Base-by-base conservation (phyloP, 2,797 vertebrate species). In the Eulemur coronatus region DNA sequence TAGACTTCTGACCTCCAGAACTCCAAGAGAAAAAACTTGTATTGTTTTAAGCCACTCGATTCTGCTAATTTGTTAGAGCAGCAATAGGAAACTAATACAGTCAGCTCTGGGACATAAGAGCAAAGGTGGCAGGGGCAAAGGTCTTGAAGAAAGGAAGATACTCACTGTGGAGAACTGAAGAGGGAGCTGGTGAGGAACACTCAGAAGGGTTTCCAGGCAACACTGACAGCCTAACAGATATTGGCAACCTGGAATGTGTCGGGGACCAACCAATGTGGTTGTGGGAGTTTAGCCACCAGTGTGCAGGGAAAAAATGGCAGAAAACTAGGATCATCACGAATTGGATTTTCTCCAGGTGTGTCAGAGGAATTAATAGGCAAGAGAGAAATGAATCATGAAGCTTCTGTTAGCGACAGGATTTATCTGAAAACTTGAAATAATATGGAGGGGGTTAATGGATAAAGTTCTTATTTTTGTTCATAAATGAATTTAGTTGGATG, bases 351-450 rank as follows among this genome's bases (percentile, higher is more conserved):
- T 80, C 30, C 46, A 88, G 48, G 46, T 75, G 5, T 94, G 84
- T 61, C 15, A 48, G 52, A 94, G 33, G n/a, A 84, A 65, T 78
- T 70, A 24, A 33, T 17, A 78, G 33, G 26, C 48, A 76, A 86
- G 72, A 28, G 20, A 89, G 55, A 79, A 76, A 35, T 57, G 43
- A 6, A 43, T 38, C 5, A 26, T 63, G 20, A 4, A 33, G 43
- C 76, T 80, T 93, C 46, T 82, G 43, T n/a, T 84, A 59, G 35
- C 43, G 48, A 33, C 7, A 88, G 69, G 17, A 38, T 76, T 96
- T 82, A n/a, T 63, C 43, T 72, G 70, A 87, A 84, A 82, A 69
- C 67, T 75, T 65, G 78, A 67, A 86, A 75, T 90, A 75, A 90
- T 59, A 41, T n/a, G 28, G 22, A 35, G 38, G 22, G 10, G 5